phyloP scores from a whole-genome alignment of 64 coral and sea anemone genomes.

The Porites lutea region DNA sequence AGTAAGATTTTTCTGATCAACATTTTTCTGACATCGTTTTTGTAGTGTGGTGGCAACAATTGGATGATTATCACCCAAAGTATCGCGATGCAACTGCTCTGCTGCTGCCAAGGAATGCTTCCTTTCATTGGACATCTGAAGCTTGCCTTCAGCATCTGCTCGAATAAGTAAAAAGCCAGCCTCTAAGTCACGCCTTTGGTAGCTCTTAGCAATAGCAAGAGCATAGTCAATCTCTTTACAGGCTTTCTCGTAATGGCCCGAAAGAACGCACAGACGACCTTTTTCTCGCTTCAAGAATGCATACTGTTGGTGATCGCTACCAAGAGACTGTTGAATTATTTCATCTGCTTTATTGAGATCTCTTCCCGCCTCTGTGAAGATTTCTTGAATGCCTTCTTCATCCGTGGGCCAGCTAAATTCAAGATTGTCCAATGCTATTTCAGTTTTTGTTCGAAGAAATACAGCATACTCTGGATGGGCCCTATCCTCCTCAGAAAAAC shows the following conservation, averaged over 20 bases:
- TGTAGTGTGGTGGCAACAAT: neutral
- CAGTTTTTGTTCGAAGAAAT: constrained; percentile 21
- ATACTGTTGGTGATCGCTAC: neutral
- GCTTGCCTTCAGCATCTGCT: neutral
- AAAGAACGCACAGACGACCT: neutral
- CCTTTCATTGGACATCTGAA: neutral
- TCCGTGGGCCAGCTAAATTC: neutral
- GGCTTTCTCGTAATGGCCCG: neutral
- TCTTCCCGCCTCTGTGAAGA: neutral
- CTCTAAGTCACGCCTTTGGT: neutral
- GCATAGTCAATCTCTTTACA: neutral
- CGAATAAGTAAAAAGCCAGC: neutral
- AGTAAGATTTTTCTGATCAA: neutral
- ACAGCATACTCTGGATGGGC: neutral
- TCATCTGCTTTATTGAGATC: neutral
- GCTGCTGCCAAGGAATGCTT: neutral
- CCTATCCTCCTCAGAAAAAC: neutral
- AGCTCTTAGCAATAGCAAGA: neutral
- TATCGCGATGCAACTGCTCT: neutral
- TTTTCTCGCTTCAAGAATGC: neutral
- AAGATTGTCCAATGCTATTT: neutral
- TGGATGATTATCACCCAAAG: constrained; percentile 9
- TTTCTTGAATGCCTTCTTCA: neutral
- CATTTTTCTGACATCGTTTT: neutral
- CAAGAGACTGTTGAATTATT: neutral